Percentiles rank a stretch among this genome's conserved stretches.
These are phyloP conservation scores for Xiphorhynchus erythropygius DNA, from an alignment of 2,797 vertebrate genomes.

Conservation along the genomic window DNA sequence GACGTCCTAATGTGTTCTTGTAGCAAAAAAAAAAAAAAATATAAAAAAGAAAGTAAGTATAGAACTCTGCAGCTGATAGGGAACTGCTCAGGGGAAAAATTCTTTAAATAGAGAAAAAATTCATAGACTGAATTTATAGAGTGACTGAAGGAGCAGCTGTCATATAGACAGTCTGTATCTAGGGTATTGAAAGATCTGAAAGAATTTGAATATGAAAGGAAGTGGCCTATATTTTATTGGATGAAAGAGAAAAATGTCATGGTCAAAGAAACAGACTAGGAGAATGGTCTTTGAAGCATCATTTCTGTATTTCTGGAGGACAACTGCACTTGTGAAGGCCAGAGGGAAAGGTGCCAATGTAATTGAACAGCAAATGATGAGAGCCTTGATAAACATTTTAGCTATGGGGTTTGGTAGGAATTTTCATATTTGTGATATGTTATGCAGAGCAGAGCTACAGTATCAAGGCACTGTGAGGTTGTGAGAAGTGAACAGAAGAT, in stretches of 20 bases:
- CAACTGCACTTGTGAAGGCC: not conserved
- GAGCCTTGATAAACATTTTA: not conserved
- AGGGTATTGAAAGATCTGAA: not conserved
- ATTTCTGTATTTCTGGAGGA: not conserved
- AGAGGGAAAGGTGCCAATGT: not conserved
- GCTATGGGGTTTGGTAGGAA: not conserved
- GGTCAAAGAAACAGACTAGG: not conserved
- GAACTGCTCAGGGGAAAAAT: not conserved
- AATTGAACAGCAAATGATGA: not conserved
- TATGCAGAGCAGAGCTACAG: not conserved
- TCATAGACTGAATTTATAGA: not conserved
- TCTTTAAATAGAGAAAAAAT: not conserved
- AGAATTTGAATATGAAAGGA: not conserved
- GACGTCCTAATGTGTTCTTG: not conserved
- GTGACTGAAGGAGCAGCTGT: not conserved
- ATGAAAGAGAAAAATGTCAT: not conserved
- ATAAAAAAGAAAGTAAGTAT: not conserved
- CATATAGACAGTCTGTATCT: not conserved
- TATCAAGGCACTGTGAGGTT: not conserved
- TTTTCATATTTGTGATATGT: not conserved
- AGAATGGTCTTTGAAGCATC: not conserved
- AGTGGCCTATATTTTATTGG: not conserved
- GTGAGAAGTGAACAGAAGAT: not conserved
- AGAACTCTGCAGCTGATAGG: not conserved
- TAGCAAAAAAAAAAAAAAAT: not conserved